Conservation (phyloP, 2,113 vertebrate genomes). For the Lepidiolamprologus cunningtoni region DNA sequence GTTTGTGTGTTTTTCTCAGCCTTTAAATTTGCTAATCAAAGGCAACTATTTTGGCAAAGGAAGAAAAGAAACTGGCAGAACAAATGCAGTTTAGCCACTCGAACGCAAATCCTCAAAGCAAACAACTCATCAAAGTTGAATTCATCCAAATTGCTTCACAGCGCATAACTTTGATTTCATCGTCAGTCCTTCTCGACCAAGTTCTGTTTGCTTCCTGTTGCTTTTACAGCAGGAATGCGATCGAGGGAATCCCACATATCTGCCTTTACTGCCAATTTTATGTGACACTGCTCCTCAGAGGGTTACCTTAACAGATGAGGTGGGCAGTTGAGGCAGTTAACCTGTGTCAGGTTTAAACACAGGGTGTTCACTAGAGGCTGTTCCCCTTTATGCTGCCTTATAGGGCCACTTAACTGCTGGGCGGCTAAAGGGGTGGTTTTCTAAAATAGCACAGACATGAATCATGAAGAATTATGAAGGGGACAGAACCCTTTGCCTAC, state of each 20-base stretch:
- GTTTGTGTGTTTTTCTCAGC: background rate
- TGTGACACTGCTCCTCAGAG: background rate
- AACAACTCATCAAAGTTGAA: background rate
- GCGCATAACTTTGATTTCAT: background rate
- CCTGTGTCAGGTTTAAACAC: slow-evolving; percentile 45
- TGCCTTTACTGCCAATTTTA: background rate
- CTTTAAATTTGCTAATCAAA: slow-evolving; percentile 1
- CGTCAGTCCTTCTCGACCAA: background rate
- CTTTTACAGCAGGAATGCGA: background rate
- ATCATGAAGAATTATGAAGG: slow-evolving; percentile 18
- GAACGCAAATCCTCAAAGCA: background rate
- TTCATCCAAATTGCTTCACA: background rate
- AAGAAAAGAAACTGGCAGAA: background rate
- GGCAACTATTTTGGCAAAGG: background rate
- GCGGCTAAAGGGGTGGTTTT: background rate
- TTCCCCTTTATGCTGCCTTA: background rate
- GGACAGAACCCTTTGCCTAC: background rate
- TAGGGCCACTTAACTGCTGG: background rate
- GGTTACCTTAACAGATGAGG: slow-evolving; percentile 12
- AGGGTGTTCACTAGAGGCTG: background rate
- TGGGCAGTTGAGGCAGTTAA: slow-evolving; percentile 45
- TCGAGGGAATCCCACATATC: background rate
- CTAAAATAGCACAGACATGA: slow-evolving; percentile 23
- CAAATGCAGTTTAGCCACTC: background rate
- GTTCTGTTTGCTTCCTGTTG: background rate